Evolutionary conservation across 1,140 invertebrate species (phyloP).

Genomic region (Pogonognathellus flavescens): DNA sequence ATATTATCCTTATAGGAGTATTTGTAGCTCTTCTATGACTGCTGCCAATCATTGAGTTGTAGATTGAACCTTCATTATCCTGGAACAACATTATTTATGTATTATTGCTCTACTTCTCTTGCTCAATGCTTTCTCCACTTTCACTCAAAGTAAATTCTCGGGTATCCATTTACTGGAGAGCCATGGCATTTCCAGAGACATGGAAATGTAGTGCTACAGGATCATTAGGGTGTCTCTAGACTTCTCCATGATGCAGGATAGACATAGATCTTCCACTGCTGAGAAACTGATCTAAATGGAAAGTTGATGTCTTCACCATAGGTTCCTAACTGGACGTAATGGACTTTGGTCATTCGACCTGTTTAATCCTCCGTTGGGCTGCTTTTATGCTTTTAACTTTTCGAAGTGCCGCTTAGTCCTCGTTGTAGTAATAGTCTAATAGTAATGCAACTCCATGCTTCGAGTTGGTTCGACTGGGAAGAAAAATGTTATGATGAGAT

Average conservation of each 20-base stretch:
- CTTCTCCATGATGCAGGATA: neutral
- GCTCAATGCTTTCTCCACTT: neutral
- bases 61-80: neutral
- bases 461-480: neutral
- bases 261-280: neutral
- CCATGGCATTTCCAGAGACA: neutral
- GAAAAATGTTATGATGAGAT: neutral
- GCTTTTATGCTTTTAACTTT: constrained; percentile 44
- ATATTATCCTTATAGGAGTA: too few species aligned
- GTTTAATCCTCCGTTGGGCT: constrained; percentile 1
- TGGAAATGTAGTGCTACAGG: neutral
- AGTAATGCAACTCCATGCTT: neutral
- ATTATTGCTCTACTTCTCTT: neutral
- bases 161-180: neutral
- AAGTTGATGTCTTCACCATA: constrained; percentile 27
- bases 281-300: constrained; percentile 15
- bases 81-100: neutral
- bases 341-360: constrained; percentile 41
- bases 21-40: too few species aligned
- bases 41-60: too few species aligned
- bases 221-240: neutral
- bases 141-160: constrained; percentile 7
- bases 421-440: neutral
- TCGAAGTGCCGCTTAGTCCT: constrained; percentile 10
- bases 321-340: constrained; percentile 19